Base-by-base conservation (phyloP, 2,888 invertebrate genomes). In the Cacoxenus indagator region DNA sequence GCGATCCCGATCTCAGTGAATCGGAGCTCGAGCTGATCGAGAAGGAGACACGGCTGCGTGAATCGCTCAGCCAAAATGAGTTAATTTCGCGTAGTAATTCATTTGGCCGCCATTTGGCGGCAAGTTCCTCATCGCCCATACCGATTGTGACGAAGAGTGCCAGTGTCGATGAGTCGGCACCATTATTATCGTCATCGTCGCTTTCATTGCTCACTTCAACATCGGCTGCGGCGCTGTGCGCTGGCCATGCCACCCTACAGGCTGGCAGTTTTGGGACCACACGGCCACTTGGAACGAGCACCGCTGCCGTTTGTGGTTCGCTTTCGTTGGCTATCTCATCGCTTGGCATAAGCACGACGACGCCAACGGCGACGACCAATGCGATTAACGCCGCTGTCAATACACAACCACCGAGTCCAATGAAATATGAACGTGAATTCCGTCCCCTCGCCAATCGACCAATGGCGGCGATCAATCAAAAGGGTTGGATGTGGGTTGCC, bases 401-500 rank as follows among this genome's bases (percentile, higher is more conserved):
- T 5, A 86, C 83, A 43, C 87, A 85, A 70, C 86, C 87, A 55
- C 86, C 85, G 6, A 88, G 87, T 83, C 90, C 90, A 29, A 86
- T 89, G 77, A 89, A 90, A 81, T 88, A 89, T 74, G 90, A 91
- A 70, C 89, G 89, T 64, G 92, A 92, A 79, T 90, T 89, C 78
- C 90, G 90, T 76, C 90, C 91, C 22, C 90, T 93, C 64, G 87
- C 90, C 37, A 92, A 93, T 83, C 90, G 90, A 75, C 90, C 92
- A 69, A 89, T 90, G 78, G 91, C 92, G 71, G 91, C 91, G 70
- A 91, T 90, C 61, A 94, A 93, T 87, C 90, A 90, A 82, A 92
- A 92, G 71, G 96, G 96, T 55, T 96, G 96, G 95, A 91, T 93
- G 87, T 96, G 94, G 91, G 91, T 95, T 66, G 93, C 95, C 22